Evolutionary conservation across 1,140 invertebrate species (phyloP), one percentile per base, ranked within the genome.

Genomic region (Drosophila saltans): DNA sequence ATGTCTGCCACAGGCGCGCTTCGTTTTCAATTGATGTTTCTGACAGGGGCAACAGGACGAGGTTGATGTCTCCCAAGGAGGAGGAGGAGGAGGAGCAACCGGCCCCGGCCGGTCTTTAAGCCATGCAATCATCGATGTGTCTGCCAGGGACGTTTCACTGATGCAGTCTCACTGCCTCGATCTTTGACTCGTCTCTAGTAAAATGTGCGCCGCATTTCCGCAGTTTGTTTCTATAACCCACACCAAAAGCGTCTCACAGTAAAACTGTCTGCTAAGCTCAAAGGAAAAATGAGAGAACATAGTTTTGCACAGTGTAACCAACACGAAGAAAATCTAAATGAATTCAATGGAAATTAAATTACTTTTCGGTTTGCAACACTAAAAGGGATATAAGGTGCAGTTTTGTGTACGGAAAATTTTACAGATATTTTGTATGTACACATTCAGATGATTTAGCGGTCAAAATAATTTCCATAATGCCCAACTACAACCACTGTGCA

Each of bases 11-110:
- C 69, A 67, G 66, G 41, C 59, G 65, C 11, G 80, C 69, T 80
- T 77, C 83, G 76, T 88, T 86, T 85, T 88, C 83, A 88, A 86
- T 79, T 86, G 82, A 82, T 86, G 82, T 63, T 77, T 71, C 62
- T 78, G 70, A 71, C 43, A 60, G 41, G 41, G 28, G 21, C 8
- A 56, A 52, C 3, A 36, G 21, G 28, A 4, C 24, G 24, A 30
- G 39, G n/a, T 5, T 9, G 36, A 36, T 36, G 33, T 36, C 33
- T 7, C 1, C 33, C 6, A 36, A 36, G 40, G 7, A 40, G 10
- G 9, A 36, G 36, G 66, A n/a, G 3, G 36, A 40, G 30, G 39
- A 4, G 10, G n/a, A 21, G 55, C 43, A 16, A 63, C 73, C 69
- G 74, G 74, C 75, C 71, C 74, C 62, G 68, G 40, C 33, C 40